Evolutionary conservation across 2,797 vertebrate species (phyloP), one percentile per base, ranked within the genome.

Genomic region (Sebastes goodei): DNA sequence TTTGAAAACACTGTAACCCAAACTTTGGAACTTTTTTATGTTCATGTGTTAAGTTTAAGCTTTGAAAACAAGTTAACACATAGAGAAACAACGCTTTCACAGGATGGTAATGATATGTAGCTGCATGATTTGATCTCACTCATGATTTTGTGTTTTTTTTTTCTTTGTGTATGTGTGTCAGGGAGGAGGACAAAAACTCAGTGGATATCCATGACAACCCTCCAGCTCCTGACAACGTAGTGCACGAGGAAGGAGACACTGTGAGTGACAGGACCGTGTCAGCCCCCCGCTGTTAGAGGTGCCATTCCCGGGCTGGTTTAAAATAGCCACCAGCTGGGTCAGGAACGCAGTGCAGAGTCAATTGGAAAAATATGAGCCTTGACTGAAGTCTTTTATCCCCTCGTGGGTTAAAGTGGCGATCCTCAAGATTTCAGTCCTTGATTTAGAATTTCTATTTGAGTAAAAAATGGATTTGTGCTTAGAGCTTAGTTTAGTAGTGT

Each of bases 171-270:
- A 14, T 80, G 55, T 74, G 65, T 65, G n/a, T 81, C 81, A 99
- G 97, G 89, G 97, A 98, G 92, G 98, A 97, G 17, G 98, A 99
- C 93, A 98, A 98, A 91, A 96, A 98, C 84, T 97, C 97, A 17
- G 89, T 97, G 86, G 97, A 98, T 87, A 93, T 98, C 42, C 95
- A 97, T 72, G 96, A 96, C 92, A 96, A 97, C 59, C 96, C 97
- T 70, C 97, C 97, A 32, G 95, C 91, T 49, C 94, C 97, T 81
- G 96, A 97, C 85, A 96, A 95, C 71, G 94, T 97, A 65, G 96
- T 96, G 88, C 96, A 90, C 93, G 97, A 95, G 86, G 94, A 96
- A 0, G 95, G 95, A 80, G 95, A 96, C 68, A 96, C 95, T 35
- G 95, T 96, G 92, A 94, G 95, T 93, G 88, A 84, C 88, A 85